Base-by-base conservation (phyloP, 2,113 vertebrate species). In the Sinocyclocheilus anshuiensis region DNA sequence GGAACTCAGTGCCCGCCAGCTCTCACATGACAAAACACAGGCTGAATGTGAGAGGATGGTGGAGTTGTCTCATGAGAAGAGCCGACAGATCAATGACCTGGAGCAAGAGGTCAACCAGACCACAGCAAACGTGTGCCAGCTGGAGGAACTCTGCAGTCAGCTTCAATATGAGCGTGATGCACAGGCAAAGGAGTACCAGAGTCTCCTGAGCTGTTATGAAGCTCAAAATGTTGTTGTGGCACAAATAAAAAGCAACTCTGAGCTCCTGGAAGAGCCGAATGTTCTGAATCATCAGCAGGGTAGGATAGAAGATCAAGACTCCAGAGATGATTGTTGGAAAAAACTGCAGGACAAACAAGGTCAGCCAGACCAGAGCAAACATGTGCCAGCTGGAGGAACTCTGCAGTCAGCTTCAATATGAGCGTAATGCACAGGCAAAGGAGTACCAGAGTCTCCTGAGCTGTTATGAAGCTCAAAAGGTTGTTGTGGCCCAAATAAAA, bases 61-160 rank as follows among this genome's bases (percentile, higher is more conserved):
- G 87, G 91, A 92, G 77, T n/a, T 79, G 5, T 96, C 95, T 0
- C 94, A 94, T 6, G 89, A 95, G 86, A 97, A 97, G 88, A 95
- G 89, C 59, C 88, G 91, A 50, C 91, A 33, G 57, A 94, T 97
- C 39, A 85, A 91, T 65, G 91, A 94, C 13, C 87, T 98, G 9
- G 89, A 94, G 87, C 84, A 90, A 57, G 92, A 96, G 42, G 86
- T 93, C 80, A 89, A 48, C 71, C 84, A 45, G 18, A 89, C 96
- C 82, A 89, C 93, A 76, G 90, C 88, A 18, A 77, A 69, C n/a
- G 80, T 95, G 65, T 36, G 22, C 2, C 84, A 83, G 1, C 81
- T 63, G 36, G 87, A 95, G 39, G 84, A 89, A n/a, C 88, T 86
- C 85, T 96, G 92, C 12, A 84, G 13, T 72, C 80, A 90, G 77